Evolutionary conservation across 2,113 vertebrate species (phyloP).

Genomic region (Mobula birostris): DNA sequence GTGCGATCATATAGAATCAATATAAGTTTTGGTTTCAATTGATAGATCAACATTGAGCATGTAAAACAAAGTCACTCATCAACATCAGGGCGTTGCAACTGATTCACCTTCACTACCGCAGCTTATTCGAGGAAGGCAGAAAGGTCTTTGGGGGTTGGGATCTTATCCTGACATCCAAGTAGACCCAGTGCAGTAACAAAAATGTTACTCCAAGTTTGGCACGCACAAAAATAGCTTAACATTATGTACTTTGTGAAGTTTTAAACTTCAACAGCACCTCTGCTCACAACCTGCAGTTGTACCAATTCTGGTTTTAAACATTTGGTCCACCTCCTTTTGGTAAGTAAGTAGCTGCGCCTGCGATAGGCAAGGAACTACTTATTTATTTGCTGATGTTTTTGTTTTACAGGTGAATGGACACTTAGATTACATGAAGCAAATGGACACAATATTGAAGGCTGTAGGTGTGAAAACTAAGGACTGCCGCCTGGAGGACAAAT

Average conservation of each 20-base stretch:
- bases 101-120: no score
- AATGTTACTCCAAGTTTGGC: neutral
- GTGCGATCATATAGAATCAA: no score
- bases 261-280: neutral
- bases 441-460: constrained; percentile 81
- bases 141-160: neutral
- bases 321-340: no score
- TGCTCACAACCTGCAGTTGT: neutral
- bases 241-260: neutral
- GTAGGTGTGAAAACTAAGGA: constrained; percentile 78
- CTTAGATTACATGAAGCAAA: constrained; percentile 93
- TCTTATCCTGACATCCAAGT: neutral
- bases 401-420: constrained; percentile 79
- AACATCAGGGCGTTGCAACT: neutral
- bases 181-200: neutral
- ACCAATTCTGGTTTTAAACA: neutral
- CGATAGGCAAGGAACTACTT: neutral
- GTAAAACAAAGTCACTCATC: neutral
- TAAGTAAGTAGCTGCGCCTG: neutral
- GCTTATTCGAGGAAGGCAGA: no score
- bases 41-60: neutral
- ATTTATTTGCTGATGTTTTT: neutral
- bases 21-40: neutral
- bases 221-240: neutral
- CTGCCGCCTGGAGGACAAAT: constrained; percentile 49